Evolutionary conservation across 2,113 vertebrate genomes (phyloP).

Genomic region (Galeopterus variegatus): DNA sequence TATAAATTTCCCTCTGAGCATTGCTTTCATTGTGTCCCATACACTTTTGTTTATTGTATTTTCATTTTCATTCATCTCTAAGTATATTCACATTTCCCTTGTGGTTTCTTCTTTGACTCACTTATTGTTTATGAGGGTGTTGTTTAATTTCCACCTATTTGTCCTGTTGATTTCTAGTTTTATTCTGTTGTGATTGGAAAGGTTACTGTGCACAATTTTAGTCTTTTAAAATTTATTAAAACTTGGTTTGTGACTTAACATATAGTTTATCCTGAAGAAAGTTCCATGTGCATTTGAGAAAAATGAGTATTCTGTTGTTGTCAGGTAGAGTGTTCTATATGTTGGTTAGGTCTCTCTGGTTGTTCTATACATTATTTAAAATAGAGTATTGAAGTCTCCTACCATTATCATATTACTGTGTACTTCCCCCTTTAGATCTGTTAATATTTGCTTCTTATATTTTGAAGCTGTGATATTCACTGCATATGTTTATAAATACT

Average conservation of each 20-base stretch:
- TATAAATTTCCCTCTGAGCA: background rate
- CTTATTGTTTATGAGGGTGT: background rate
- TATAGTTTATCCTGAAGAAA: background rate
- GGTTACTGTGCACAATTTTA: conserved; percentile 9
- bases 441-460: conserved; percentile 21
- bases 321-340: background rate
- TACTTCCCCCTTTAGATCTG: background rate
- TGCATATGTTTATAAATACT: conserved; percentile 10
- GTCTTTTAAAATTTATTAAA: conserved; percentile 1
- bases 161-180: background rate
- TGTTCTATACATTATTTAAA: conserved; percentile 2
- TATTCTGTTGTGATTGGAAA: conserved; percentile 11
- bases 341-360: background rate
- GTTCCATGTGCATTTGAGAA: background rate
- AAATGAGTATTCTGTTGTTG: background rate
- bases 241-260: background rate
- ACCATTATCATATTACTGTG: background rate
- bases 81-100: background rate
- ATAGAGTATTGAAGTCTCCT: background rate
- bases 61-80: conserved; percentile 19
- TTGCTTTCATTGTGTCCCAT: background rate
- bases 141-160: conserved; percentile 40
- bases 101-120: conserved; percentile 13
- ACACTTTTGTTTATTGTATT: background rate
- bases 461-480: background rate